Percentiles rank a stretch among this genome's conserved stretches.
These are phyloP conservation scores for Xenops minutus DNA, from an alignment of 2,797 vertebrate species.

Conservation along the genomic window DNA sequence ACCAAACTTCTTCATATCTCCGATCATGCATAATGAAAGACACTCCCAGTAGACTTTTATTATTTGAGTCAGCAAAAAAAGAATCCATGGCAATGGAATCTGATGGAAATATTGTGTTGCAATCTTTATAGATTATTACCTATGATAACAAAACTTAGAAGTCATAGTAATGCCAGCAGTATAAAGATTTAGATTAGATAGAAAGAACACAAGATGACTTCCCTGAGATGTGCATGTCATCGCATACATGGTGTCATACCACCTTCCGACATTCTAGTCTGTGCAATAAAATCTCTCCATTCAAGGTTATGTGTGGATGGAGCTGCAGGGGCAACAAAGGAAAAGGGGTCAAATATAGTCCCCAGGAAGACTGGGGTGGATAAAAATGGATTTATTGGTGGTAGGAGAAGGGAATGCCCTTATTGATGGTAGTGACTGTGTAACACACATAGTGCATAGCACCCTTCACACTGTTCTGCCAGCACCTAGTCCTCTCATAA, in stretches of 20 bases:
- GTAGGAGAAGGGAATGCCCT: background rate
- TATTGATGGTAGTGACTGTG: background rate
- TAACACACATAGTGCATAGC: background rate
- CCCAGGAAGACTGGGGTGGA: background rate
- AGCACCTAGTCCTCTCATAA: background rate
- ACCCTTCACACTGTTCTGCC: background rate
- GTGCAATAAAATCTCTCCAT: background rate
- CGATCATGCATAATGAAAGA: background rate
- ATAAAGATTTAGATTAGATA: constrained; percentile 23
- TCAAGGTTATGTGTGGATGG: background rate
- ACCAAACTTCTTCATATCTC: background rate
- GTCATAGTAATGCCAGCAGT: background rate
- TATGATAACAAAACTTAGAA: background rate
- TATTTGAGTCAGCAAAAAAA: constrained; percentile 22
- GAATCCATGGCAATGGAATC: background rate
- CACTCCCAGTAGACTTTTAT: background rate
- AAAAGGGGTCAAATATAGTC: background rate
- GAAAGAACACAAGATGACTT: background rate
- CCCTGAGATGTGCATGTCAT: background rate
- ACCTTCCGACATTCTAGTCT: background rate
- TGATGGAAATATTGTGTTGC: background rate
- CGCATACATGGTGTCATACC: background rate
- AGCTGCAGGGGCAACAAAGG: background rate
- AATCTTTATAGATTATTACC: constrained; percentile 27
- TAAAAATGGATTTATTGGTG: background rate